These are phyloP conservation scores for Rhynchotus rufescens DNA, from an alignment of 2,797 vertebrate species.

Conservation along the genomic window DNA sequence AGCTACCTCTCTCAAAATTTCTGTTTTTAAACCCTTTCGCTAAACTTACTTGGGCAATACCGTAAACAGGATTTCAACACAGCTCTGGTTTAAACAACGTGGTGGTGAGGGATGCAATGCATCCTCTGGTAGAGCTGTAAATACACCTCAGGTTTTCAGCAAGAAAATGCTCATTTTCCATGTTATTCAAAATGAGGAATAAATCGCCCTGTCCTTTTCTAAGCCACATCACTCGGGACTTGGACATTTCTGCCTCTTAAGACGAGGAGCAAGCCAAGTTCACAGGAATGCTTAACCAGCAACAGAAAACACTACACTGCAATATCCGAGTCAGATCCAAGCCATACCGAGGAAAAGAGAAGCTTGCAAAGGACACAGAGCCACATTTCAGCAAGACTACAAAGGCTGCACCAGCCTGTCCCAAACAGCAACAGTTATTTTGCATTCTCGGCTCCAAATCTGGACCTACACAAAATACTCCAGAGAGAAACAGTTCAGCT, in stretches of 20 bases:
- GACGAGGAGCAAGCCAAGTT: neutral
- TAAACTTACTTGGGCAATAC: neutral
- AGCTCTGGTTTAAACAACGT: neutral
- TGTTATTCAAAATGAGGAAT: accelerated
- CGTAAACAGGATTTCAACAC: neutral
- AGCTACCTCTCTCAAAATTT: neutral
- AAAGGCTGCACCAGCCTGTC: neutral
- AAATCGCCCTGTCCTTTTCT: neutral
- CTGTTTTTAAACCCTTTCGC: neutral
- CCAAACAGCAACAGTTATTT: accelerated
- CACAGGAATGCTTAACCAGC: too few relatives aligned
- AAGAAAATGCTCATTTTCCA: neutral
- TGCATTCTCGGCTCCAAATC: accelerated
- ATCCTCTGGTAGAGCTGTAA: neutral
- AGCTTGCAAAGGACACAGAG: neutral
- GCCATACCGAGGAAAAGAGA: neutral
- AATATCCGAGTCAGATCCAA: neutral
- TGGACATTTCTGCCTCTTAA: neutral
- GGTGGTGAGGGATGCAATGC: neutral
- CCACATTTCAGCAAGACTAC: neutral
- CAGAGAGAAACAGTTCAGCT: neutral
- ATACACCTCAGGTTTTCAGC: neutral
- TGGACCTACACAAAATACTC: neutral
- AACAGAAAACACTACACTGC: neutral
- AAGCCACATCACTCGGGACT: accelerated